phyloP scores from a whole-genome alignment of 1,140 invertebrate species.

The Sycobia sp. region DNA sequence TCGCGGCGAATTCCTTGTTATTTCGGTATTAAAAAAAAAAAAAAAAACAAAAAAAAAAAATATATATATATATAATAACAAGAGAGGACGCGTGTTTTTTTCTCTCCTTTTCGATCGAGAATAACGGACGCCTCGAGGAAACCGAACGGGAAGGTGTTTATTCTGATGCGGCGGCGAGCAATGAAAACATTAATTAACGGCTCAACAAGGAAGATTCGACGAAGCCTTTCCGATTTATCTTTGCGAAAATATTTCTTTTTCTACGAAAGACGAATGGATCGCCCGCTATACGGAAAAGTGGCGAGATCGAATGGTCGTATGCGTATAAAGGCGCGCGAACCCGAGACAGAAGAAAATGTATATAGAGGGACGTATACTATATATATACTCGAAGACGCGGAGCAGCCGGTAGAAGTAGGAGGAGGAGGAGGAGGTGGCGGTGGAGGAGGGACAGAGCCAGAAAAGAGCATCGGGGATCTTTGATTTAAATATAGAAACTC shows the following conservation, averaged over 20 bases:
- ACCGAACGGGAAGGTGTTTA: not conserved
- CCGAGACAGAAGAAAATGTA: not conserved
- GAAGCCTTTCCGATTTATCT: conserved; percentile 3
- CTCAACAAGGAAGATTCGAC: conserved; percentile 6
- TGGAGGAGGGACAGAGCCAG: not conserved
- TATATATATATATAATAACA: too few species aligned
- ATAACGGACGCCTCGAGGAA: not conserved
- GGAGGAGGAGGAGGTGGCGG: not conserved
- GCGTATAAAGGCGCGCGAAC: not conserved
- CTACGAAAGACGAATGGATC: not conserved
- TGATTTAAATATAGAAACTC: conserved; percentile 45
- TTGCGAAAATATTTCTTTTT: conserved; percentile 17
- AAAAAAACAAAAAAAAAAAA: too few species aligned
- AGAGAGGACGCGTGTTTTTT: not conserved
- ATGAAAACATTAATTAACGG: conserved; percentile 14
- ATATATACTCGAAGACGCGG: not conserved
- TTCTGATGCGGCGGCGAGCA: not conserved
- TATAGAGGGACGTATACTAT: too few species aligned
- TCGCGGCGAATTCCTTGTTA: not conserved
- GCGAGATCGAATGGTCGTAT: not conserved
- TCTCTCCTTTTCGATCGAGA: not conserved
- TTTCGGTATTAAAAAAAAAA: not conserved
- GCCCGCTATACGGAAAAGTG: not conserved
- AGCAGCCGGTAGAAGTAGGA: not conserved
- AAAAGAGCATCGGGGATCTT: conserved; percentile 30